A percentile compares a stretch with the other conserved stretches of the same genome.
These are phyloP conservation scores for Muntiacus reevesi DNA, from an alignment of 2,113 vertebrate genomes.

Conservation along the genomic window DNA sequence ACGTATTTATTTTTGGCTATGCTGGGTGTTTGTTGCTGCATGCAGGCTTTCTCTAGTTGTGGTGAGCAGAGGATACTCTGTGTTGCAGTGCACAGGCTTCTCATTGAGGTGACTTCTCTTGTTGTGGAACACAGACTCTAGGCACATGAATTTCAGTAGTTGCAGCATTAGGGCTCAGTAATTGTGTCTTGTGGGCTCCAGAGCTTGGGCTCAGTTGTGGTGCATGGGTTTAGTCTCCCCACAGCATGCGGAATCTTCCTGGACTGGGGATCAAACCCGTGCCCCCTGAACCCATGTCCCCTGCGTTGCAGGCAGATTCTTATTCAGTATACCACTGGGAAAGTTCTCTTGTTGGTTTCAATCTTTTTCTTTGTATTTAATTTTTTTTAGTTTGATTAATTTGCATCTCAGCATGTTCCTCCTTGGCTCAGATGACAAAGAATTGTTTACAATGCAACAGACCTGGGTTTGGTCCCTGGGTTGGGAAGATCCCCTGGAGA, in stretches of 20 bases:
- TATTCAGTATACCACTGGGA: not conserved
- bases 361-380: not conserved
- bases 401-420: not conserved
- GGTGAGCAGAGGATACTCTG: not conserved
- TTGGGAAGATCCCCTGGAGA: not conserved
- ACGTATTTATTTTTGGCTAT: not conserved
- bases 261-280: not conserved
- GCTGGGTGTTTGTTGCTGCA: not conserved
- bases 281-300: not conserved
- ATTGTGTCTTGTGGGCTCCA: not conserved
- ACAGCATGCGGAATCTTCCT: not conserved
- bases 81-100: not conserved
- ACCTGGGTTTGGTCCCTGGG: not conserved
- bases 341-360: not conserved
- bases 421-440: not conserved
- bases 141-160: not conserved
- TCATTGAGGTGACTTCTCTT: not conserved
- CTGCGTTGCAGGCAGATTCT: not conserved
- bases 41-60: not conserved
- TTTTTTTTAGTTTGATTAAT: not conserved
- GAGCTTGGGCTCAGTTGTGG: not conserved
- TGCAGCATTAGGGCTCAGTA: not conserved
- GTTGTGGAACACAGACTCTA: not conserved
- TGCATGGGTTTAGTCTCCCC: not conserved
- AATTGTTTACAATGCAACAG: not conserved